Base-by-base conservation (phyloP, 2,888 invertebrate genomes). In the Leistus spinibarbis region DNA sequence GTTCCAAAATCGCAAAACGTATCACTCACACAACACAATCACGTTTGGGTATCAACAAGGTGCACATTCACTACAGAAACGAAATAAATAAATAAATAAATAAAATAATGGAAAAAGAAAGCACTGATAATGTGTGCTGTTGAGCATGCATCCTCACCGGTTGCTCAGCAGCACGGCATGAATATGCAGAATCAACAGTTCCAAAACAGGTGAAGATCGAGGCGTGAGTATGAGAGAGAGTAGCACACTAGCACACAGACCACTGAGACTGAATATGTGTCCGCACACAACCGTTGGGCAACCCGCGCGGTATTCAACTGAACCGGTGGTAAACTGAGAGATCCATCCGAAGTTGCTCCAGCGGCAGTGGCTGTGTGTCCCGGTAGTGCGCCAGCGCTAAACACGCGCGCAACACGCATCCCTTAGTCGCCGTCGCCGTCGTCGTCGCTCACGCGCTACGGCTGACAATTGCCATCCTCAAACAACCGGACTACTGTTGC, bases 341-440 rank as follows among this genome's bases (percentile, higher is more conserved):
- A 17, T 17, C 9, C 17, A n/a, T 20, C 17, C 4, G 17, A 19
- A 10, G 60, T 19, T 65, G 72, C 9, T 72, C 72, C 72, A 66
- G 76, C 76, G 77, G 57, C 77, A 72, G 70, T 76, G 77, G 79
- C 78, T 77, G 77, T 19, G 60, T 76, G 78, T 76, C 77, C 72
- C 75, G 70, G 70, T 17, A 77, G 75, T 77, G 79, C 76, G 76
- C 75, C 76, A 78, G 78, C 78, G 77, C 70, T 27, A 78, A 72
- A 78, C 79, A 78, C 74, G 78, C 78, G 79, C 78, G 79, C 78
- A 60, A 64, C 77, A 70, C 65, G 54, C 76, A 40, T 7, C 64
- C 64, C 64, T 23, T 23, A 23, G 16, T 1, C 10, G 2, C 56
- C 17, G 57, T 22, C 20, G 9, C 19, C 17, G 17, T 40, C 77